Conservation (phyloP, 2,888 invertebrate genomes). For the Pollenia amentaria region DNA sequence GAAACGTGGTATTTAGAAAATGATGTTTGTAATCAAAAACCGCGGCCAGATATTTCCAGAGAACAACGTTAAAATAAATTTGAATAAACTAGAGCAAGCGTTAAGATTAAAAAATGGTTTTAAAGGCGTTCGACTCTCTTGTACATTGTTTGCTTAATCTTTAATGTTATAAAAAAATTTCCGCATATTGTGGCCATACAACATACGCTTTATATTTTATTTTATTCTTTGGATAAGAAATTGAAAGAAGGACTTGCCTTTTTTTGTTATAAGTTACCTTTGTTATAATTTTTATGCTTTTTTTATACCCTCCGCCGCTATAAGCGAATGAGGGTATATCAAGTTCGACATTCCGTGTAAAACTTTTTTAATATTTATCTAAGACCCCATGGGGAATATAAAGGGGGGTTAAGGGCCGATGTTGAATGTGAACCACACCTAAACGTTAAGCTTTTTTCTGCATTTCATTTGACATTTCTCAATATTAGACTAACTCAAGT, state of each 20-base stretch:
- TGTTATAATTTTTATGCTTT: conserved; percentile 18
- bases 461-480: too few species aligned
- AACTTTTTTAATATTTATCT: too few species aligned
- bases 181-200: conserved; percentile 50
- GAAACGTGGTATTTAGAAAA: conserved; percentile 27
- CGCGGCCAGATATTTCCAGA: background rate
- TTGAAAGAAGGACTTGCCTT: conserved; percentile 47
- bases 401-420: too few species aligned
- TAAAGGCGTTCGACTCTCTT: background rate
- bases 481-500: too few species aligned
- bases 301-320: background rate
- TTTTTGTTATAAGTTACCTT: conserved; percentile 51
- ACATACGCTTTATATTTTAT: conserved; percentile 33
- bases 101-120: too few species aligned
- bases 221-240: conserved; percentile 10
- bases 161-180: conserved; percentile 1
- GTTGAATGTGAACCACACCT: too few species aligned
- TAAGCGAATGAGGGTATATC: too few species aligned
- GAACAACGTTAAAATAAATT: background rate
- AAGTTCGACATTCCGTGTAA: too few species aligned
- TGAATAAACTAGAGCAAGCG: too few species aligned
- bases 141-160: background rate
- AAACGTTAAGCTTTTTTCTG: too few species aligned
- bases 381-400: too few species aligned
- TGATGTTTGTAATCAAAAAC: conserved; percentile 47